Evolutionary conservation across 2,888 invertebrate genomes (phyloP), one percentile per base, ranked within the genome.

Genomic region (Brenthis ino): DNA sequence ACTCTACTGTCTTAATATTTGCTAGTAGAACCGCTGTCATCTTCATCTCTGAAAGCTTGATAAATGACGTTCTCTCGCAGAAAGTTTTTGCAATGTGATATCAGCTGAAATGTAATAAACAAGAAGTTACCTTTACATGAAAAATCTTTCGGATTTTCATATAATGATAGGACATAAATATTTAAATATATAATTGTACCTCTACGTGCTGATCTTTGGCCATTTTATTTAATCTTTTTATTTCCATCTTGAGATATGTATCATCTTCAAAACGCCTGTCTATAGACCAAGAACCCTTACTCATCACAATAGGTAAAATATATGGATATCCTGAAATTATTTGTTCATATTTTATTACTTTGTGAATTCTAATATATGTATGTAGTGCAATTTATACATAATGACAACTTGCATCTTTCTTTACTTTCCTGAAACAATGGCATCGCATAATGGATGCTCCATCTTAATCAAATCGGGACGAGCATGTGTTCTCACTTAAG

Each of bases 81-180:
- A 77, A 91, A 86, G 75, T 83, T 85, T 73, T 85, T 86, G 75
- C 90, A 89, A 73, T 82, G 85, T 20, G 80, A 77, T 51, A 85
- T 81, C 65, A 90, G 76, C 91, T 91, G 83, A 67, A 84, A 85
- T 33, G 63, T 56, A 56, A 54, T 67, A 16, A 51, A 56, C 47
- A 61, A 56, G 51, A 63, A 63, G 51, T 54, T 37, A 63, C 43
- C 53, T 63, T 20, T 13, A 63, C 14, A 24, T 20, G 37, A 54
- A 53, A 54, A 66, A 54, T 50, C 33, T 47, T 47, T 57, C 51
- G 11, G 14, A 47, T n/a, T 60, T 50, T 60, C 11, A 12, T 4
- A 28, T n/a, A 6, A 60, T 3, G 11, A 43, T 8, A 28, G 50
- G 0, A 50, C n/a, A 11, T 33, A 57, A 47, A 60, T 67, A 1